These are phyloP conservation scores for Sparidentex hasta DNA, from an alignment of 2,797 vertebrate species.

Conservation along the genomic window DNA sequence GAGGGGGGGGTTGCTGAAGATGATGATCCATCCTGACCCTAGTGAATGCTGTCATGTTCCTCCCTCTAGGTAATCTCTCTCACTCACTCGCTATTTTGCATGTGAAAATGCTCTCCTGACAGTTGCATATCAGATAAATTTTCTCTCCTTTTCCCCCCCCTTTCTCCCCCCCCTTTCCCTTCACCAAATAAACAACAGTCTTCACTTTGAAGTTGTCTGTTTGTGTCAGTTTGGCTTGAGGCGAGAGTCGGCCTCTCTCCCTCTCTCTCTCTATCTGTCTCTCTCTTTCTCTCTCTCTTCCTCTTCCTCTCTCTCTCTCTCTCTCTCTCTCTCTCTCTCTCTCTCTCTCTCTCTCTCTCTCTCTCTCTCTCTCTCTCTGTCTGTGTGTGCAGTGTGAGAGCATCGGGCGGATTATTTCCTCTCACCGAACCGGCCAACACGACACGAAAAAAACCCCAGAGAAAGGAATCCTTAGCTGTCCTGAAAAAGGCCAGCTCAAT, in stretches of 20 bases:
- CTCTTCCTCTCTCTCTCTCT: conserved; percentile 12
- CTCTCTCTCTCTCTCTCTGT: conserved; percentile 69
- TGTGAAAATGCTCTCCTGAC: conserved; percentile 86
- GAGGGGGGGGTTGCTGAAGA: conserved; percentile 68
- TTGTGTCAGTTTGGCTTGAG: conserved; percentile 86
- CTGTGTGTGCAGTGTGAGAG: conserved; percentile 75
- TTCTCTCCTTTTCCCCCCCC: conserved; percentile 48
- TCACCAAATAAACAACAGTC: conserved; percentile 86
- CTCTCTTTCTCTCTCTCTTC: conserved; percentile 60
- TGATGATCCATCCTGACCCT: conserved; percentile 85
- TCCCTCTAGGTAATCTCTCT: conserved; percentile 86
- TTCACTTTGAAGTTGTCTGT: conserved; percentile 88
- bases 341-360: conserved; percentile 49
- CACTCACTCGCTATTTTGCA: conserved; percentile 85
- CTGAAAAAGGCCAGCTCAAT: conserved; percentile 47
- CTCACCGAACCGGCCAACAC: conserved; percentile 66
- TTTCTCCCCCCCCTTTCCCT: conserved; percentile 52
- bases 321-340: no score
- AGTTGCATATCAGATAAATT: conserved; percentile 85
- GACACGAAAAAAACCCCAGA: conserved; percentile 36
- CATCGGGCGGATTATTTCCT: conserved; percentile 68
- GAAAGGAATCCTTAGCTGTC: conserved; percentile 30
- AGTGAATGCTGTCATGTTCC: conserved; percentile 85
- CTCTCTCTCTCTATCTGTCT: conserved; percentile 40
- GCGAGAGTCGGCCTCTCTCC: conserved; percentile 82